Conservation (phyloP, 2,888 invertebrate species). For the Heteromurus nitidus region DNA sequence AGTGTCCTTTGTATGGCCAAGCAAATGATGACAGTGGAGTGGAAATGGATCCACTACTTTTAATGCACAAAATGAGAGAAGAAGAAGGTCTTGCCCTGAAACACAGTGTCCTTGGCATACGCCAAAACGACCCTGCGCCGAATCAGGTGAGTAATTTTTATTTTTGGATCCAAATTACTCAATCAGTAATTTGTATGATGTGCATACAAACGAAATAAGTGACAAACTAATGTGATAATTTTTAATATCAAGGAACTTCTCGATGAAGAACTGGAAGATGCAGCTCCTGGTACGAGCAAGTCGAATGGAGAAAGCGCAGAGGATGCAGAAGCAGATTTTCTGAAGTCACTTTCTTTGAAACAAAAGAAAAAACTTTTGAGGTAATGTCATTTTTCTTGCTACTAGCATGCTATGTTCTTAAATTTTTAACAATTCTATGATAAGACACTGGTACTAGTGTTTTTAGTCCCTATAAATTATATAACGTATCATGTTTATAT, state of each 20-base stretch:
- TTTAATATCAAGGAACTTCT: conserved; percentile 57
- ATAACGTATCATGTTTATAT: no score
- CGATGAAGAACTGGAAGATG: conserved; percentile 75
- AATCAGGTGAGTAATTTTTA: conserved; percentile 75
- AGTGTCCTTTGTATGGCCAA: conserved; percentile 93
- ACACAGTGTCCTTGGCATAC: conserved; percentile 79
- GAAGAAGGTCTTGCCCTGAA: conserved; percentile 94
- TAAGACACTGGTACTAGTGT: neutral
- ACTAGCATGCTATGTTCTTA: no score
- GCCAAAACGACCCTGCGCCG: conserved; percentile 75
- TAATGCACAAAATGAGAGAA: conserved; percentile 93
- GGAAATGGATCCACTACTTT: conserved; percentile 81
- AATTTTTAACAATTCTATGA: neutral
- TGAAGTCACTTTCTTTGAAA: conserved; percentile 88
- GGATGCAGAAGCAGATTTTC: conserved; percentile 79
- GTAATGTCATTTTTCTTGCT: conserved; percentile 79
- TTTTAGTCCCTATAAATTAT: no score
- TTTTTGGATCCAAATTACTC: no score
- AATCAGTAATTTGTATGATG: no score
- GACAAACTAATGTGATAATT: neutral
- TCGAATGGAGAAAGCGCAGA: conserved; percentile 74
- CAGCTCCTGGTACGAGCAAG: conserved; percentile 74
- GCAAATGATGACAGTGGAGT: conserved; percentile 80
- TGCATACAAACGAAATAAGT: neutral
- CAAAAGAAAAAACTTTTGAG: conserved; percentile 94